phyloP scores from a whole-genome alignment of 2,888 invertebrate species.

The Harpalus rufipes region DNA sequence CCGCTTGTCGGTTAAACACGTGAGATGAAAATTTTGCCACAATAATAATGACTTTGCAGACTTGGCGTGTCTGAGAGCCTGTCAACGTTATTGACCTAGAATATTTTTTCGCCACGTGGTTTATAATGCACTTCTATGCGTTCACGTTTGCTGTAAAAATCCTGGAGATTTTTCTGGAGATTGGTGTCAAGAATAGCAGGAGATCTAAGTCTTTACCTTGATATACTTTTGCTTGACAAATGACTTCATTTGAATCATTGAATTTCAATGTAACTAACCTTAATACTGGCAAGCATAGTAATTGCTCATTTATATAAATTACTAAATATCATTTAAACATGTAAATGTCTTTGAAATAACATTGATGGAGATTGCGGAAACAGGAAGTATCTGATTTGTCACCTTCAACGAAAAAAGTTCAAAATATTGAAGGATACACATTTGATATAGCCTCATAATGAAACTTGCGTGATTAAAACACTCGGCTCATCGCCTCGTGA shows the following conservation, averaged over 20 bases:
- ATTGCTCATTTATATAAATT: too few relatives aligned
- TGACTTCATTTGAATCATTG: neutral
- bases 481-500: too few relatives aligned
- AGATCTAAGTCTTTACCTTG: neutral
- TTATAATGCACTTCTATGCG: slow-evolving; percentile 3
- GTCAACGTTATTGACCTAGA: slow-evolving; percentile 37
- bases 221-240: neutral
- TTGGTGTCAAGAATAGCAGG: slow-evolving; percentile 37
- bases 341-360: too few relatives aligned
- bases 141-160: neutral
- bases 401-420: too few relatives aligned
- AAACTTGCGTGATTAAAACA: too few relatives aligned
- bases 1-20: slow-evolving; percentile 1
- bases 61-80: neutral
- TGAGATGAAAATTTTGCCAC: neutral
- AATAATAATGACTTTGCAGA: neutral
- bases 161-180: neutral
- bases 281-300: too few relatives aligned
- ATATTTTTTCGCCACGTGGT: slow-evolving; percentile 10
- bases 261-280: too few relatives aligned
- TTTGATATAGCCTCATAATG: too few relatives aligned
- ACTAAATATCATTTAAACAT: too few relatives aligned
- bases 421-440: too few relatives aligned
- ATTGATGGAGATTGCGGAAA: too few relatives aligned
- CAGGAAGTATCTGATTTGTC: too few relatives aligned